Evolutionary conservation across 2,888 invertebrate genomes (phyloP), one percentile per base, ranked within the genome.

Genomic region (Empis stercorea): DNA sequence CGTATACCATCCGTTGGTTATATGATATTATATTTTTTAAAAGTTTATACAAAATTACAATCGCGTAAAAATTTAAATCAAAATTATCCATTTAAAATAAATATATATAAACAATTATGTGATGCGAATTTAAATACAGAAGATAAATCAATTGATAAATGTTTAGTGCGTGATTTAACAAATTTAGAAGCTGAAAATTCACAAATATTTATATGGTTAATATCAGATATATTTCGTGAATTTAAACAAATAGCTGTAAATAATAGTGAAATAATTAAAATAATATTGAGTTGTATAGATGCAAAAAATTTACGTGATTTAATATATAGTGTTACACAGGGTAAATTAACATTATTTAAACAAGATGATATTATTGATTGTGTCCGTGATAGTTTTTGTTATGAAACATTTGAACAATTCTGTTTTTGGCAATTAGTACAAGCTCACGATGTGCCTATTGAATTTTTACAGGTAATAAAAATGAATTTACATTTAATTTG

Each of bases 381-480:
- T 66, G 68, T 88, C 56, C 84, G 84, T 51, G 82, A 85, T 39
- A 95, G 92, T 60, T 73, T 97, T 47, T 79, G 80, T 48, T 99
- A 96, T 92, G 96, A 97, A 71, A 94, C 95, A 3, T 89, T 94
- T 58, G 96, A 97, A 68, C 97, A 99, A 69, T 85, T 89, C 65
- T 95, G 93, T 66, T 77, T 97, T 41, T 99, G 97, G 97, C 95
- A 96, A 69, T 75, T 99, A 48, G 79, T 96, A 43, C 82, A 86
- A 55, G 94, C 94, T 38, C 96, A 96, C 65, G 89, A 92, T 65
- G 86, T 95, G 62, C 85, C 91, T 46, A 79, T 93, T n/a, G 92
- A 93, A 61, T 84, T 86, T 62, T 81, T 95, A 54, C 69, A 70
- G 63, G 70, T 70, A 50, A 51, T 39, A 10, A 6, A 14, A 42